A percentile compares a stretch with the other conserved stretches of the same genome.
Conservation (phyloP, 2,113 vertebrate genomes). For the Charadrius vociferus region DNA sequence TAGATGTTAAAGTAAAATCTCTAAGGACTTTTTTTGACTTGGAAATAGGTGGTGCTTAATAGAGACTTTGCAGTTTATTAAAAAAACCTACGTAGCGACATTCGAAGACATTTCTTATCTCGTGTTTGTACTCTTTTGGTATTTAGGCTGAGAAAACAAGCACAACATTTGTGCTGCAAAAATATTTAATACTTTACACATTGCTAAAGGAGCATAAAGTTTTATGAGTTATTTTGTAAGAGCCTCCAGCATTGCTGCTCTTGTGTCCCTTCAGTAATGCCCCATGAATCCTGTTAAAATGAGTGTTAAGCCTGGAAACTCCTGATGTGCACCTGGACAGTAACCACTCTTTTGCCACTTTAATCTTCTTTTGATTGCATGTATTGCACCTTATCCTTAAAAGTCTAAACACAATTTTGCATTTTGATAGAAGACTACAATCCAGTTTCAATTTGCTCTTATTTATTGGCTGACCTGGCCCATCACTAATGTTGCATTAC, state of each 20-base stretch:
- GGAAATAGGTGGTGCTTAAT: not conserved
- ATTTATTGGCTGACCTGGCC: not conserved
- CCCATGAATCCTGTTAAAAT: conserved; percentile 10
- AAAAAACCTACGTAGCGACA: not conserved
- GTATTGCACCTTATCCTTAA: not conserved
- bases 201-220: not conserved
- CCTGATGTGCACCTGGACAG: not conserved
- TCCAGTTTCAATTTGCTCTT: not conserved
- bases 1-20: not conserved
- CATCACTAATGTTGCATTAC: not conserved
- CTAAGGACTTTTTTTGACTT: not conserved
- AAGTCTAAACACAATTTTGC: not conserved
- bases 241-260: not conserved
- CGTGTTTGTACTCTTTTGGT: not conserved
- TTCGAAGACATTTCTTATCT: not conserved
- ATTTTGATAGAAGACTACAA: not conserved
- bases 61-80: not conserved
- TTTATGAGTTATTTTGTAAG: not conserved
- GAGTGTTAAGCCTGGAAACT: not conserved
- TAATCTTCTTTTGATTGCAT: not conserved
- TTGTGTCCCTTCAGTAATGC: not conserved
- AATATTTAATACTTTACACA: not conserved
- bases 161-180: not conserved
- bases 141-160: not conserved
- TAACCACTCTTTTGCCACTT: not conserved